Percentiles rank a stretch among this genome's conserved stretches.
phyloP scores from a whole-genome alignment of 2,113 vertebrate species.

The Burhinus bistriatus region DNA sequence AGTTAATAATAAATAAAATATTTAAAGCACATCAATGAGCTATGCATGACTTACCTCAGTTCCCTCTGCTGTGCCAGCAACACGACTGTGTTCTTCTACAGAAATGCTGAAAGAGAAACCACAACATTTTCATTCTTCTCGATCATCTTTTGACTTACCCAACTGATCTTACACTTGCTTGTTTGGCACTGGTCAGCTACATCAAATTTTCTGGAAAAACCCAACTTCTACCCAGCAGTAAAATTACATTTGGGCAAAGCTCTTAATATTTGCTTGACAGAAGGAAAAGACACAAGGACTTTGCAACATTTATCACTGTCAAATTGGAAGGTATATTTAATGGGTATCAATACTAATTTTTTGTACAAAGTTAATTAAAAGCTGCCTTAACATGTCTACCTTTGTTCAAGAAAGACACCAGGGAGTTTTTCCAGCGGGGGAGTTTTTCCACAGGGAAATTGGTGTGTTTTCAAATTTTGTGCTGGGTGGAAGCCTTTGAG shows the following conservation, averaged over 20 bases:
- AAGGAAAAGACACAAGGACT: neutral
- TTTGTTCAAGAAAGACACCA: neutral
- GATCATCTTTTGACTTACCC: neutral
- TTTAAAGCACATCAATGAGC: neutral
- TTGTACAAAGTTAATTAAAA: neutral
- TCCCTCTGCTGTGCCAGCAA: neutral
- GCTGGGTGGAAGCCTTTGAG: neutral
- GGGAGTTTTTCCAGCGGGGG: neutral
- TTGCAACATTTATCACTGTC: neutral
- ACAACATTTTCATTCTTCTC: neutral
- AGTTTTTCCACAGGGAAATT: neutral
- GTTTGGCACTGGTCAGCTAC: neutral
- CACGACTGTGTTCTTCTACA: neutral
- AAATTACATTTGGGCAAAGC: neutral
- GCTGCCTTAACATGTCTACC: neutral
- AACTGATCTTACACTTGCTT: neutral
- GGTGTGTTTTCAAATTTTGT: neutral
- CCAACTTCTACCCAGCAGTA: neutral
- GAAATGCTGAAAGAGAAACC: conserved; percentile 24
- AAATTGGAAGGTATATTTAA: neutral
- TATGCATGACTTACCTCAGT: neutral
- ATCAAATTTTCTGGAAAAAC: neutral
- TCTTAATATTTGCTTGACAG: neutral
- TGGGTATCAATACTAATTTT: neutral
- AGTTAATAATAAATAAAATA: neutral